Evolutionary conservation across 2,888 invertebrate species (phyloP).

Genomic region (Coelinius sp.): DNA sequence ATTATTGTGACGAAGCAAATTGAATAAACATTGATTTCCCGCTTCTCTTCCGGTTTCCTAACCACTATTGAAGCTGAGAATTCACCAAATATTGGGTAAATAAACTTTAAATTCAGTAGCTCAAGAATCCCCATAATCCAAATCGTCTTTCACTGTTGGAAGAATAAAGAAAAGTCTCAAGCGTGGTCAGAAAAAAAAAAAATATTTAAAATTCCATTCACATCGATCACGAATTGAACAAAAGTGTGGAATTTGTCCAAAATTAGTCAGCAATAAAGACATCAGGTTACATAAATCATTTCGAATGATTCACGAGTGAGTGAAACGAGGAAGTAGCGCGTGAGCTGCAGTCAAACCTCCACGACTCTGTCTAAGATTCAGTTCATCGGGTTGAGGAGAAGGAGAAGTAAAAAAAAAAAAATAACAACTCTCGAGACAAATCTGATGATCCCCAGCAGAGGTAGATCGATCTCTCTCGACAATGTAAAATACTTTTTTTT

Average conservation of each 20-base stretch:
- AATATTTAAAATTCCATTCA: conserved; percentile 2
- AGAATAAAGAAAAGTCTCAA: not conserved
- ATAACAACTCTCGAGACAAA: conserved; percentile 30
- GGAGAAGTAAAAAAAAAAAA: conserved; percentile 25
- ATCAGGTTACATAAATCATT: conserved; percentile 30
- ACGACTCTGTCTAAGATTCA: conserved; percentile 8
- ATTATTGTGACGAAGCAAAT: conserved; percentile 23
- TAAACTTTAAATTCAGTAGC: conserved; percentile 15
- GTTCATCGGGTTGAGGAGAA: conserved; percentile 7
- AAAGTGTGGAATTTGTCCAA: conserved; percentile 23
- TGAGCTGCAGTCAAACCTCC: conserved; percentile 15
- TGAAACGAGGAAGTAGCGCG: conserved; percentile 39
- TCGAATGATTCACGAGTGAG: conserved; percentile 18
- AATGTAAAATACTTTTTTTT: conserved; percentile 40
- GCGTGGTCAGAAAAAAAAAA: not conserved
- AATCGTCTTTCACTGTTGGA: not conserved
- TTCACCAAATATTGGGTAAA: conserved; percentile 9
- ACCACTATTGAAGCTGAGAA: not conserved
- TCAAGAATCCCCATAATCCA: conserved; percentile 15
- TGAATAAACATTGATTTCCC: conserved; percentile 35
- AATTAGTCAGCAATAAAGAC: conserved; percentile 41
- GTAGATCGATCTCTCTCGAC: conserved; percentile 40
- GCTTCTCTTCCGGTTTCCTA: conserved; percentile 27
- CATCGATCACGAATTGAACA: conserved; percentile 19
- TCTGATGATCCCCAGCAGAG: conserved; percentile 18